Evolutionary conservation across 2,113 vertebrate genomes (phyloP), one percentile per base, ranked within the genome.

Genomic region (Butorides virescens): DNA sequence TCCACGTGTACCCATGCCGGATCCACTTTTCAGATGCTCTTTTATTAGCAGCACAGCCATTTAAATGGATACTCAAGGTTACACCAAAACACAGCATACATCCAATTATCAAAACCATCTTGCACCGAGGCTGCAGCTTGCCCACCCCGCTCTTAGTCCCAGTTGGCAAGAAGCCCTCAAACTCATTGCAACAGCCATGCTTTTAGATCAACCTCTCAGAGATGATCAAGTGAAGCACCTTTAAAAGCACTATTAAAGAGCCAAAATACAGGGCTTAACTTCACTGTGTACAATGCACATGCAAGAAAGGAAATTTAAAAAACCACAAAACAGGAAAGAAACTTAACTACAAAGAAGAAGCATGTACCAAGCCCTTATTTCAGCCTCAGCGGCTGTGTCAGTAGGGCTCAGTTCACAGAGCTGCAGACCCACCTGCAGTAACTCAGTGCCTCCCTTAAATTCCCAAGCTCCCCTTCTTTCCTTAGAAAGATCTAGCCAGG

Each of bases 61-160:
- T 30, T 17, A 73, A 22, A 5, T 4, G 14, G 37, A 46, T 42
- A 26, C 19, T 25, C 5, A 4, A 52, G 29, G 17, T 65, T 7
- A 10, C 1, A 26, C 11, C 23, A 12, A 44, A 72, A 56, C 2
- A 32, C 3, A 19, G 21, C 16, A 34, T 7, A 22, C 2, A 7
- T 8, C 19, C 39, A n/a, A 46, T 67, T 61, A 20, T 55, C 59
- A 63, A 82, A 53, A 23, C 16, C 2, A 0, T 7, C 3, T 0
- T 17, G 13, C 22, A 7, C 22, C 1, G 1, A 49, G 30, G 36
- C 58, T 91, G 85, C 73, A 21, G 44, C 50, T 87, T 9, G 1
- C 37, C 15, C 19, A 2, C 36, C 29, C 34, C 2, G 0, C 37
- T 11, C 42, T 46, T 86, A 46, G 8, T 25, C 36, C 20, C 23